phyloP scores from a whole-genome alignment of 2,113 vertebrate species.

The Sinocyclocheilus maitianheensis region DNA sequence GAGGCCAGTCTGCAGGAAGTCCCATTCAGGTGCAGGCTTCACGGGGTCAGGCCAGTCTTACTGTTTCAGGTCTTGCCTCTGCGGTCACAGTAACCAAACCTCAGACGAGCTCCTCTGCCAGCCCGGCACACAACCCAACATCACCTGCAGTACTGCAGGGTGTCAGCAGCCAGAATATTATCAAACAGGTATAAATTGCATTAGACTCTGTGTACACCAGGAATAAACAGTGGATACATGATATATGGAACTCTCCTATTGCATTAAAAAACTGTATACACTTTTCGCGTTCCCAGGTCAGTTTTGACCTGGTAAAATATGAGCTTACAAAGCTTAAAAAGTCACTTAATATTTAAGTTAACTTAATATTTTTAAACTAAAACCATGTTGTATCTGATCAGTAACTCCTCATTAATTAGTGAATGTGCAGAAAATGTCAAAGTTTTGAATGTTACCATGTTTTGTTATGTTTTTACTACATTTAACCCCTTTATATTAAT shows the following conservation, averaged over 20 bases:
- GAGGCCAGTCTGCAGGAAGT: constrained; percentile 77
- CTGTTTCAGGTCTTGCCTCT: constrained; percentile 78
- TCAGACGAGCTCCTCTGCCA: constrained; percentile 78
- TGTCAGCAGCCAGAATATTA: constrained; percentile 83
- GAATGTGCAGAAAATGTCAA: too few relatives aligned
- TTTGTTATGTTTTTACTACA: too few relatives aligned
- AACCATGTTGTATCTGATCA: too few relatives aligned
- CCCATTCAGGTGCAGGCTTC: constrained; percentile 78
- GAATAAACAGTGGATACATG: neutral
- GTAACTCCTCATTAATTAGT: too few relatives aligned
- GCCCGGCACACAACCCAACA: constrained; percentile 73
- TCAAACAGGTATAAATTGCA: constrained; percentile 85
- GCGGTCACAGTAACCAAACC: constrained; percentile 81
- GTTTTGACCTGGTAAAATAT: too few relatives aligned
- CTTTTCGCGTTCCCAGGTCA: too few relatives aligned
- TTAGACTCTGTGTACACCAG: neutral
- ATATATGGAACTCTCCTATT: neutral
- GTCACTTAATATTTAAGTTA: too few relatives aligned
- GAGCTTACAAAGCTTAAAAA: too few relatives aligned
- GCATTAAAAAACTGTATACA: too few relatives aligned
- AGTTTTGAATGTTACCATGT: too few relatives aligned
- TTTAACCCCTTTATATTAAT: too few relatives aligned
- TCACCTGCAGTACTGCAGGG: constrained; percentile 86
- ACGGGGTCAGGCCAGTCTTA: constrained; percentile 71
- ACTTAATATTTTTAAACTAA: too few relatives aligned